Evolutionary conservation across 2,797 vertebrate genomes (phyloP).

Genomic region (Chelidonichthys spinosus): DNA sequence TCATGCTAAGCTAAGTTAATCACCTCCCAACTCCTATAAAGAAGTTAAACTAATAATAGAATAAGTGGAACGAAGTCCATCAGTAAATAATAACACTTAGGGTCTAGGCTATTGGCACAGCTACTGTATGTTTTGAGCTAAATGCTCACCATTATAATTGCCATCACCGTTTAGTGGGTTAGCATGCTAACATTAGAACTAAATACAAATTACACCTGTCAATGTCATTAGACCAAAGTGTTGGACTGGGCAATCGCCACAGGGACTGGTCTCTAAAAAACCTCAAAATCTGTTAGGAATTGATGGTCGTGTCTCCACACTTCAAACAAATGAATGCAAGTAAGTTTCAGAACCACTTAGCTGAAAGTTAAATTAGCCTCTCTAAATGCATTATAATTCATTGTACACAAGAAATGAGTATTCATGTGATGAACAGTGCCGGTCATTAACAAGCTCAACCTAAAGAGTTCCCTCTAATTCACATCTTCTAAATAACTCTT

Average conservation of each 20-base stretch:
- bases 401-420: slow-evolving; percentile 39
- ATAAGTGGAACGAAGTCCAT: background rate
- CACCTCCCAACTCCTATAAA: background rate
- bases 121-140: background rate
- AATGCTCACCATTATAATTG: background rate
- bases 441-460: slow-evolving; percentile 27
- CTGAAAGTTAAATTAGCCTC: slow-evolving; percentile 38
- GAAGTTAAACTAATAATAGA: background rate
- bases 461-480: slow-evolving; percentile 26
- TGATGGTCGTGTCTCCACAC: slow-evolving; percentile 9
- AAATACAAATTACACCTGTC: background rate
- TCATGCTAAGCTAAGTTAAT: slow-evolving; percentile 1
- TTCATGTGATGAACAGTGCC: slow-evolving; percentile 28
- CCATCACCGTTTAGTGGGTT: background rate
- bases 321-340: slow-evolving; percentile 49
- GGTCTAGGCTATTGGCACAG: background rate
- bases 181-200: background rate
- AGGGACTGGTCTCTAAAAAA: background rate
- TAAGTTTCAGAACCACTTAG: slow-evolving; percentile 45
- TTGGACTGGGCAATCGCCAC: background rate
- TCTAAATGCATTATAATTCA: slow-evolving; percentile 53
- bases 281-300: slow-evolving; percentile 21
- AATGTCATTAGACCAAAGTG: background rate
- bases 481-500: slow-evolving; percentile 10
- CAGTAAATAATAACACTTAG: background rate